Base-by-base conservation (phyloP, 92 coral and sea anemone genomes). In the Umimayanthus chanpuru region DNA sequence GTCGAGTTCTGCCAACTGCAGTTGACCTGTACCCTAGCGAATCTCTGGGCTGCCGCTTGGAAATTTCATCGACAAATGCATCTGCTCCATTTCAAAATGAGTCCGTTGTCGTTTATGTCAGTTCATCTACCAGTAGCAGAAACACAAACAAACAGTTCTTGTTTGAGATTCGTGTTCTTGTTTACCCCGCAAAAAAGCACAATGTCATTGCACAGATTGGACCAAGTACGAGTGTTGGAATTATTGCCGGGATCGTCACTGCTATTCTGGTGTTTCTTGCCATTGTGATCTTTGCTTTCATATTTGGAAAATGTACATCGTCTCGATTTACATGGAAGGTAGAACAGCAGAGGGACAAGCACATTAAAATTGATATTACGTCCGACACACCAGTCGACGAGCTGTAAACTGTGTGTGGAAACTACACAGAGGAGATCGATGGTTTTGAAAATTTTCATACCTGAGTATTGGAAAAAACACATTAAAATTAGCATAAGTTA, bases 91-190 rank as follows among this genome's bases (percentile, higher is more conserved):
- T 29, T 11, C 29, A 8, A 29, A 80, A 80, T 67, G 71, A 55
- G 4, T 16, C 71, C 26, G 18, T 53, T 21, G 50, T 39, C 16
- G 71, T 80, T 56, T 30, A 80, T 30, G 72, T 29, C 28, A 56
- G 56, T 58, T 32, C 47, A 30, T 56, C 47, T 20, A 43, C 61
- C 9, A 18, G 41, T 9, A 30, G 49, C 84, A 80, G 47, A 58
- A 55, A 30, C 67, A 80, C 44, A n/a, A 80, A 80, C 20, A 80
- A 30, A 53, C n/a, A 29, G 30, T 55, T 56, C 38, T 80, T 80
- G n/a, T 80, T 80, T 9, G 56, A 80, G 47, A 38, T 80, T 53
- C 25, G 49, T 58, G 84, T 56, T 26, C 11, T 58, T 55, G 4
- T 80, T 55, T 30, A 80, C 14, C 70, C 84, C n/a, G 25, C 36